These are phyloP conservation scores for Ectemnius continuus DNA, from an alignment of 2,888 invertebrate genomes.

Conservation along the genomic window DNA sequence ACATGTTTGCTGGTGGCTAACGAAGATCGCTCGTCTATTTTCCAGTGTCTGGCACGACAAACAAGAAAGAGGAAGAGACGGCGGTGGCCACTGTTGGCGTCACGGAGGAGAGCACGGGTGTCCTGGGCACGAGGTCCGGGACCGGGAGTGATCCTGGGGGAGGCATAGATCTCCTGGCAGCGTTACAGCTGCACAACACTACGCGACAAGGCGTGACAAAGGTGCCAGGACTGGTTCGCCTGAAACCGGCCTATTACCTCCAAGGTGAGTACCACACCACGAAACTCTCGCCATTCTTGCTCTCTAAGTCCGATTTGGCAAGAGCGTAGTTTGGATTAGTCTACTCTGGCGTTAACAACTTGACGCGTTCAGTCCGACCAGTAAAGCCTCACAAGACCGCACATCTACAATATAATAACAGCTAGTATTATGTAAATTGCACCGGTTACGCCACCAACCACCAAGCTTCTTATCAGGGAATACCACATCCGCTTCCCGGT, in stretches of 20 bases:
- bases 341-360: conserved; percentile 3
- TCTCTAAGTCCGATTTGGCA: too few species aligned
- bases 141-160: conserved; percentile 71
- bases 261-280: conserved; percentile 81
- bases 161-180: conserved; percentile 88
- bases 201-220: conserved; percentile 85
- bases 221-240: conserved; percentile 84
- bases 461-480: not conserved
- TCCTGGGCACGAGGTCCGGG: conserved; percentile 78
- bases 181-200: conserved; percentile 88
- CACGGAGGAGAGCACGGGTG: conserved; percentile 77
- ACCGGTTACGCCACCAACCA: not conserved
- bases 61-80: conserved; percentile 70
- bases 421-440: not conserved
- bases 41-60: conserved; percentile 72
- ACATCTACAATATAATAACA: not conserved
- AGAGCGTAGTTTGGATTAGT: not conserved
- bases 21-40: conserved; percentile 38
- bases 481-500: not conserved
- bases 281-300: not conserved
- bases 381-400: conserved; percentile 1
- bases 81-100: conserved; percentile 57
- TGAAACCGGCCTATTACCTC: conserved; percentile 86
- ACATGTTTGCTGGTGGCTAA: conserved; percentile 9
- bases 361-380: not conserved